These are phyloP conservation scores for Ceyx erithaca DNA, from an alignment of 2,797 vertebrate genomes.

Conservation along the genomic window DNA sequence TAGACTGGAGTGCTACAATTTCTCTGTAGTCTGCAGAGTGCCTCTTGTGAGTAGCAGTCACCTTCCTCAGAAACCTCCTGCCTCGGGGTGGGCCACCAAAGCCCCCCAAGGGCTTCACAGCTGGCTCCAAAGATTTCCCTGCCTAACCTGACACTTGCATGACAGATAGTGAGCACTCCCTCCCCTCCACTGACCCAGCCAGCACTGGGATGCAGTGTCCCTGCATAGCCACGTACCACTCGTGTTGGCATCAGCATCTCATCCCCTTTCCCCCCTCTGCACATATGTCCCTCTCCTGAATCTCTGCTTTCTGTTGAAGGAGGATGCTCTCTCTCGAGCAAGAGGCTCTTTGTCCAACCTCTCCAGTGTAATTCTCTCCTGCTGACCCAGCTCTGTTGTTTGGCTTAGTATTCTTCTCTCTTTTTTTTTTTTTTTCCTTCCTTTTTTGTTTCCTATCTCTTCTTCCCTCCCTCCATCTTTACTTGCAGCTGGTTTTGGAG, in stretches of 20 bases:
- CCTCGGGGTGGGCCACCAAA: slow-evolving; percentile 33
- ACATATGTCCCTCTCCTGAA: slow-evolving; percentile 32
- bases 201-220: slow-evolving; percentile 18
- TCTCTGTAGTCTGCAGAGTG: slow-evolving; percentile 74
- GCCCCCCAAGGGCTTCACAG: slow-evolving; percentile 1
- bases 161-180: slow-evolving; percentile 57
- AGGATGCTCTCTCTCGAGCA: slow-evolving; percentile 63
- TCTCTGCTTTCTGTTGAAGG: slow-evolving; percentile 60
- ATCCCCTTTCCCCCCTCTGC: not conserved
- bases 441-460: not conserved
- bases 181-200: slow-evolving; percentile 31
- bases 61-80: slow-evolving; percentile 69
- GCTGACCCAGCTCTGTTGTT: not conserved
- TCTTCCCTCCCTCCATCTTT: not conserved
- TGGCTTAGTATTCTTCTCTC: not conserved
- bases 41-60: slow-evolving; percentile 75
- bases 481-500: slow-evolving; percentile 90
- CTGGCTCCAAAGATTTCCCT: slow-evolving; percentile 39
- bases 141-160: slow-evolving; percentile 63
- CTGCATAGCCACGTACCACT: slow-evolving; percentile 35
- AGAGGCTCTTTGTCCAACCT: slow-evolving; percentile 64
- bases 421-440: not conserved
- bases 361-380: slow-evolving; percentile 57
- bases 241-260: slow-evolving; percentile 13
- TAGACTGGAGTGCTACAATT: slow-evolving; percentile 72